phyloP scores from a whole-genome alignment of 1,140 invertebrate species.

The Paracyclopina nana region DNA sequence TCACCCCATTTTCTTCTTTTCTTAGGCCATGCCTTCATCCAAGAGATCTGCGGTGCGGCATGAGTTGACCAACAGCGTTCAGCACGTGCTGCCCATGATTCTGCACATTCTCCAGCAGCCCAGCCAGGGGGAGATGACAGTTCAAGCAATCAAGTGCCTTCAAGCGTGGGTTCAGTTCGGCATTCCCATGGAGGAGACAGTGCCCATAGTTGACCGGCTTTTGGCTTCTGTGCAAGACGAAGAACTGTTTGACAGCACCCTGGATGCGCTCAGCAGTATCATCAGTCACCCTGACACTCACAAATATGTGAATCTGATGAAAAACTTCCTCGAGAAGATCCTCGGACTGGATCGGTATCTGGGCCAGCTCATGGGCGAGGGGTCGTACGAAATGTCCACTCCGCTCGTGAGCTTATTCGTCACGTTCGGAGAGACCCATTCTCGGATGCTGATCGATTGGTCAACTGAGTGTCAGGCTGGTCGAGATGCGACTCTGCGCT shows the following conservation, averaged over 20 bases:
- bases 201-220: conserved; percentile 26
- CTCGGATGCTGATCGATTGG: conserved; percentile 35
- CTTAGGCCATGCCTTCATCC: no score
- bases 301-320: conserved; percentile 30
- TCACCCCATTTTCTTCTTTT: no score
- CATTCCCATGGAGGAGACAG: conserved; percentile 24
- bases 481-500: conserved; percentile 26
- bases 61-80: neutral
- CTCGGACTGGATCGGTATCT: conserved; percentile 2
- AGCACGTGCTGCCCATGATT: conserved; percentile 17
- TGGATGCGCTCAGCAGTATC: conserved; percentile 37
- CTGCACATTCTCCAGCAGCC: conserved; percentile 18
- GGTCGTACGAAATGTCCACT: conserved; percentile 29
- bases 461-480: conserved; percentile 27
- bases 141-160: conserved; percentile 36
- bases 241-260: conserved; percentile 35
- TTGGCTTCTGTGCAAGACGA: conserved; percentile 25
- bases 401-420: conserved; percentile 41
- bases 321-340: conserved; percentile 31
- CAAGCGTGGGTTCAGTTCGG: conserved; percentile 40
- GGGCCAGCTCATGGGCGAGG: conserved; percentile 3
- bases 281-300: conserved; percentile 35
- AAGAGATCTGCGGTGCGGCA: neutral
- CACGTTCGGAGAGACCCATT: conserved; percentile 40
- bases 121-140: conserved; percentile 20